Base-by-base conservation (phyloP, 2,797 vertebrate species). In the Botia kubotai region DNA sequence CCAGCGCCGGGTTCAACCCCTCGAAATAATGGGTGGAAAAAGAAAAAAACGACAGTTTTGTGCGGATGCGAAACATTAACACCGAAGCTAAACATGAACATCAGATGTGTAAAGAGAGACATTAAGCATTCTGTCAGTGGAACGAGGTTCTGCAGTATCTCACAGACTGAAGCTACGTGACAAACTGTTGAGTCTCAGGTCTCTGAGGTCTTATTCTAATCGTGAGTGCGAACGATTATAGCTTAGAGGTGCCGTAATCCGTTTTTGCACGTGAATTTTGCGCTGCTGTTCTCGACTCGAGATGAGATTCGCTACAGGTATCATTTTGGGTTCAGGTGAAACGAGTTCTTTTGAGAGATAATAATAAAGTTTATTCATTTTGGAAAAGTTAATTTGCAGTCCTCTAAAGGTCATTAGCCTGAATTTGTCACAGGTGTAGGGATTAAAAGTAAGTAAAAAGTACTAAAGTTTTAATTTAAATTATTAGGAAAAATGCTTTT, bases 31-130 rank as follows among this genome's bases (percentile, higher is more conserved):
- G 39, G 57, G 46, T 1, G 23, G 10, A 26, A 21, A 33, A n/a
- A n/a, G 26, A 70, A 63, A 68, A 77, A 78, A 78, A 5, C 50
- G 33, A 29, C 53, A 14, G 14, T 43, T 69, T 66, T 19, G 46
- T 23, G 2, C 29, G 23, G 33, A 46, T 79, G 53, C 33, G 29
- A 79, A 71, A 79, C 14, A 8, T 7, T 39, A 71, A 52, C 13
- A 58, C 57, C 19, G 29, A 50, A 79, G 67, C n/a, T 36, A 79
- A 71, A 62, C 16, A 68, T 79, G 77, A 71, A 79, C 77, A 71
- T 63, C 14, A 7, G 26, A 21, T 11, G 2, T 63, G 26, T 53
- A 26, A 67, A 71, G 43, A 16, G 10, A 26, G n/a, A 57, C 75
- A 63, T 78, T 70, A 60, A 62, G 39, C 53, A 70, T 60, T 60